These are phyloP conservation scores for Argyresthia albistria DNA, from an alignment of 2,888 invertebrate species.

Conservation along the genomic window DNA sequence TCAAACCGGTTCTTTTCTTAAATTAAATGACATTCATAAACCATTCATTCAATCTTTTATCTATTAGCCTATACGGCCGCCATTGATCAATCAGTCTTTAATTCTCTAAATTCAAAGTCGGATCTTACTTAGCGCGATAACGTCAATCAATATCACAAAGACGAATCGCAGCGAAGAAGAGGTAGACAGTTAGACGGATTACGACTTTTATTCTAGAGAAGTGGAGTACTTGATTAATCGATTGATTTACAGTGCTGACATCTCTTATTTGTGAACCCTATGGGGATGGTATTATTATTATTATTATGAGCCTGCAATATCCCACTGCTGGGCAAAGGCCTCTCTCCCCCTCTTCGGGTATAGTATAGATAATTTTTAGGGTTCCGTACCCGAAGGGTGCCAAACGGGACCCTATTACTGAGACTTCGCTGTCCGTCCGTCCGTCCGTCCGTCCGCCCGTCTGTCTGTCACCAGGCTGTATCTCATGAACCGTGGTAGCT, in stretches of 20 bases:
- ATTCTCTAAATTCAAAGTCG: constrained; percentile 37
- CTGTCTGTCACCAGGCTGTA: too few species aligned
- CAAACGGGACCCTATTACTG: too few species aligned
- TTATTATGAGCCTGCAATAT: too few species aligned
- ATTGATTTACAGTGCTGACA: background rate
- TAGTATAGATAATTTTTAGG: too few species aligned
- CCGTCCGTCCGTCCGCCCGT: too few species aligned
- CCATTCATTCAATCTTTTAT: background rate
- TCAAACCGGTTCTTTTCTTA: too few species aligned
- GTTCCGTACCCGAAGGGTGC: too few species aligned
- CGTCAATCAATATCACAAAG: constrained; percentile 54
- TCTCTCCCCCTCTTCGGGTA: too few species aligned
- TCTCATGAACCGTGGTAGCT: too few species aligned
- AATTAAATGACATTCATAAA: background rate
- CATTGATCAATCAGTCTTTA: constrained; percentile 43
- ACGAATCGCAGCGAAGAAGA: constrained; percentile 40
- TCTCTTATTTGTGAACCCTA: background rate
- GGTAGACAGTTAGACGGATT: constrained; percentile 20
- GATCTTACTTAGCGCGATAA: constrained; percentile 45
- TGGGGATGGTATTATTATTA: background rate
- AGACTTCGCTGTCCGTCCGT: too few species aligned
- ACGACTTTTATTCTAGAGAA: constrained; percentile 5
- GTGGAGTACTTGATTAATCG: background rate
- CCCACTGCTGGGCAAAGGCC: too few species aligned
- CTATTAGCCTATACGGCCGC: background rate